Base-by-base conservation (phyloP, 2,113 vertebrate genomes). In the Myrmecophaga tridactyla region DNA sequence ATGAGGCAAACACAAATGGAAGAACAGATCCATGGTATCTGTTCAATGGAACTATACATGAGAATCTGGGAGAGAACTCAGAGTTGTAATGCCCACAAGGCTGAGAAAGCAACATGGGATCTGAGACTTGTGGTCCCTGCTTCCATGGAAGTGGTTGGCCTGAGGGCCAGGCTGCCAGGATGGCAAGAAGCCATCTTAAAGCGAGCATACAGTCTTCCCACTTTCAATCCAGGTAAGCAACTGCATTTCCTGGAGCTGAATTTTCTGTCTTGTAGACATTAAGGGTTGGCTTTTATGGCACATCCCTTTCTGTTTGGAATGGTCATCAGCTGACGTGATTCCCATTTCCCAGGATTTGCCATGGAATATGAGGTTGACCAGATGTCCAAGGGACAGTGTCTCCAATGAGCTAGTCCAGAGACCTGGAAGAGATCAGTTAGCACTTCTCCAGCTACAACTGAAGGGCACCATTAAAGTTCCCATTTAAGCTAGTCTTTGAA, bases 31-130 rank as follows among this genome's bases (percentile, higher is more conserved):
- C 7, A 0, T 8, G 0, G 0, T 0, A 5, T 39, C 27, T 2
- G 1, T 12, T 56, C 18, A 4, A 2, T 6, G 25, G 43, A 17
- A 21, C 0, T 12, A 0, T 1, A 13, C 6, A 10, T 17, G 0
- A 6, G 36, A 6, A 10, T 58, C 73, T 20, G 9, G 10, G 70
- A 63, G n/a, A 9, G 53, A 18, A 25, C 1, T 0, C 56, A n/a
- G 7, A 6, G 15, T 9, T 0, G 2, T 27, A 0, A 0, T 0
- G 27, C 7, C 36, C 0, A 10, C 0, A 0, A 13, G 36, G 39
- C 20, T 0, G 9, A 43, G 56, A 73, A 58, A 34, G 46, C 36
- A 36, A 21, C 21, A 13, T 18, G 1, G 20, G 25, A 41, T 43
- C 4, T 6, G 36, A 0, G 0, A 13, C 2, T 12, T 3, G n/a